phyloP scores from a whole-genome alignment of 2,888 invertebrate species.

The Amorpha juglandis region DNA sequence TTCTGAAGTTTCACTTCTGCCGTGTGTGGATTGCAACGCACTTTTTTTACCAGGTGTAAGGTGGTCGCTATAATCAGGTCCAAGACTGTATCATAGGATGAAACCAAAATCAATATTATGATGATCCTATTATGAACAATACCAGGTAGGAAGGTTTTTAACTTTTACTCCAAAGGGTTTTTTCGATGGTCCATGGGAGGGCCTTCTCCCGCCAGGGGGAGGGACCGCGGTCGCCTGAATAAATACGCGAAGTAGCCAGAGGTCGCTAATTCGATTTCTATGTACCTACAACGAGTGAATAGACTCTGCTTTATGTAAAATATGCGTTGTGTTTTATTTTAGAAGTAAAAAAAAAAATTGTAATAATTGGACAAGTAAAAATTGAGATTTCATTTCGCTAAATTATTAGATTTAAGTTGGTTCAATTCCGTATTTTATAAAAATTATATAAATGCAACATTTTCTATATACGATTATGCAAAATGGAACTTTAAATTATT shows the following conservation, averaged over 20 bases:
- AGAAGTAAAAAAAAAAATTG: no score
- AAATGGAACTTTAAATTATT: no score
- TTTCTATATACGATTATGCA: no score
- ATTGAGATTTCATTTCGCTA: no score
- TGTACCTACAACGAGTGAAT: slow-evolving; percentile 29
- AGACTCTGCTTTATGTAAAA: slow-evolving; percentile 5
- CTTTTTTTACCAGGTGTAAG: no score
- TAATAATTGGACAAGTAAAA: no score
- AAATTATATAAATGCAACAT: no score
- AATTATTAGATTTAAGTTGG: no score
- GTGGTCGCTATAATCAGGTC: no score
- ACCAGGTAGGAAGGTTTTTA: slow-evolving; percentile 44
- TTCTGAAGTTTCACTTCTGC: no score
- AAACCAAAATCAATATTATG: slow-evolving; percentile 1
- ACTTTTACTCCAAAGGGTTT: slow-evolving; percentile 74
- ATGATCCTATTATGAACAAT: neutral
- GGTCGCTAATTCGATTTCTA: slow-evolving; percentile 62
- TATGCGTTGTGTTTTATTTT: neutral
- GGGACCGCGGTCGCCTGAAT: slow-evolving; percentile 55
- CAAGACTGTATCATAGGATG: neutral
- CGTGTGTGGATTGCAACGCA: no score
- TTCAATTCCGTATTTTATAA: no score
- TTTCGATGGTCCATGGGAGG: slow-evolving; percentile 52
- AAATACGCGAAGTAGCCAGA: slow-evolving; percentile 58
- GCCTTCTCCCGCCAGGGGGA: slow-evolving; percentile 33